phyloP scores from a whole-genome alignment of 2,797 vertebrate species.

The Oryzias dopingdopingensis region DNA sequence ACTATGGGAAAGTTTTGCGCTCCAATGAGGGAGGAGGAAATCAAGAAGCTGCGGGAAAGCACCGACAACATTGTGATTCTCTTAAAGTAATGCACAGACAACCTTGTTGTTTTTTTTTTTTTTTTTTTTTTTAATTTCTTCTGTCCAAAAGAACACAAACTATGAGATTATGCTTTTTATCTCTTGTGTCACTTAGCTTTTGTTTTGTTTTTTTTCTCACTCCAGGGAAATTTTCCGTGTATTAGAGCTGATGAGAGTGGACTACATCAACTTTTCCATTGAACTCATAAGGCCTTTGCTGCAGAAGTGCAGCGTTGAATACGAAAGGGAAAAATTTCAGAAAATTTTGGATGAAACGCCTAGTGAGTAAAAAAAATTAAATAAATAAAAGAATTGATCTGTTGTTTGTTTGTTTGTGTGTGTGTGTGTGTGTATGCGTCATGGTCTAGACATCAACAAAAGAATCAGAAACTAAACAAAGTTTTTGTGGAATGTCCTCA shows the following conservation, averaged over 20 bases:
- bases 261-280: slow-evolving; percentile 70
- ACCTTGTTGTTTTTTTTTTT: not conserved
- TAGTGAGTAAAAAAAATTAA: slow-evolving; percentile 57
- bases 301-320: slow-evolving; percentile 69
- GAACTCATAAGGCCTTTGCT: slow-evolving; percentile 66
- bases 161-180: not conserved
- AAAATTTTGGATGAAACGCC: slow-evolving; percentile 73
- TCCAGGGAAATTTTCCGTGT: slow-evolving; percentile 79
- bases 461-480: not conserved
- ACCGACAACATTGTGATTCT: slow-evolving; percentile 79
- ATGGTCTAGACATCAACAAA: too few species aligned
- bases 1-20: slow-evolving; percentile 93
- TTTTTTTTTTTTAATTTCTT: not conserved
- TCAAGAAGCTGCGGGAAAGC: slow-evolving; percentile 83
- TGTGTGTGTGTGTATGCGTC: too few species aligned
- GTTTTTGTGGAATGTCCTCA: slow-evolving; percentile 47
- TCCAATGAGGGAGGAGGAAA: slow-evolving; percentile 84
- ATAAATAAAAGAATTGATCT: not conserved
- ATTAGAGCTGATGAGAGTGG: slow-evolving; percentile 77
- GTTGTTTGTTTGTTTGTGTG: too few species aligned
- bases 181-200: not conserved
- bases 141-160: not conserved
- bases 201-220: slow-evolving; percentile 7
- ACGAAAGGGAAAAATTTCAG: slow-evolving; percentile 77
- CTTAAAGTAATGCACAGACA: slow-evolving; percentile 75